Evolutionary conservation across 2,888 invertebrate species (phyloP), one percentile per base, ranked within the genome.

Genomic region (Tiliacea aurago): DNA sequence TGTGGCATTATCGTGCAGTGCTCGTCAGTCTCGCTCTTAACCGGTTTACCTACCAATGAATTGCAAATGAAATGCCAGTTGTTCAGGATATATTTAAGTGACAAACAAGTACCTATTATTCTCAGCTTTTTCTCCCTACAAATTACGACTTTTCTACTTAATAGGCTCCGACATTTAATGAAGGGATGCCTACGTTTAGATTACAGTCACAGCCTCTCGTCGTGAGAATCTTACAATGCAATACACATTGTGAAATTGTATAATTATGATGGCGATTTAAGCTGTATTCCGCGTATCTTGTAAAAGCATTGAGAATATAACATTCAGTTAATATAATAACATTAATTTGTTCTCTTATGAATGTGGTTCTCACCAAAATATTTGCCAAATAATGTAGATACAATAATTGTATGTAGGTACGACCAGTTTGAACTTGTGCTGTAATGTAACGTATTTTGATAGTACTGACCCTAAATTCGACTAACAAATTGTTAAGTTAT

Each of bases 51-150:
- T 4, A 58, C 67, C 47, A 53, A 68, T 73, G 56, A 73, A 83
- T 79, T 73, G 70, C 63, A 83, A 83, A 83, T 73, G 41, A 76
- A 82, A 81, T 76, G 70, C 63, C 80, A 83, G 62, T 67, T 53
- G 70, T 82, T 72, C 70, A 74, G 73, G 68, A 79, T 71, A n/a
- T 65, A 68, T 20, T 15, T 28, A 11, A 71, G 47, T 41, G 41
- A 33, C 49, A 45, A 68, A 62, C 43, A 37, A 15, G 55, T 23
- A 41, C 47, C 11, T 77, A 33, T 55, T 66, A 65, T 66, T 49
- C 20, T 61, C 7, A n/a, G 23, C 20, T 51, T 41, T 67, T 73
- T 62, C 43, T 71, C 7, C 13, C 28, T 18, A 13, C 7, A 13
- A 49, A 4, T 63, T n/a, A n/a, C 10, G 47, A 63, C 28, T n/a